Percentiles rank a stretch among this genome's conserved stretches.
Evolutionary conservation across 2,113 vertebrate genomes (phyloP).

Genomic region (Notiomystis cincta): DNA sequence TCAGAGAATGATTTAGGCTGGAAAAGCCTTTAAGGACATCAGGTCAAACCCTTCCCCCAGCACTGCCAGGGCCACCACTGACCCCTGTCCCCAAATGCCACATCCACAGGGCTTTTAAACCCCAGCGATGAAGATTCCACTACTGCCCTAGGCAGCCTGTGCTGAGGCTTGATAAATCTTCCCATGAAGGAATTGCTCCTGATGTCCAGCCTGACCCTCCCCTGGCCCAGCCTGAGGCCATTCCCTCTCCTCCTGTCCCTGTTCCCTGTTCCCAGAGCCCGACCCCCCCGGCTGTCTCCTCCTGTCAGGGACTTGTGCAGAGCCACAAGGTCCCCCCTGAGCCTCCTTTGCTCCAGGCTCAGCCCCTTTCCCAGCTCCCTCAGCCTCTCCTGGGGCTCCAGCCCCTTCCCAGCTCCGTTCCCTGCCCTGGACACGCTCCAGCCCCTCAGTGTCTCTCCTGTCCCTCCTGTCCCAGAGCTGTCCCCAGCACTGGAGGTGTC

Average conservation of each 20-base stretch:
- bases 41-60: background rate
- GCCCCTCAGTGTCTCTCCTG: background rate
- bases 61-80: background rate
- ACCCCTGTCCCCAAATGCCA: background rate
- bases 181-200: background rate
- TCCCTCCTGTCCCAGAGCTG: background rate
- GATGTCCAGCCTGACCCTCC: fast-evolving
- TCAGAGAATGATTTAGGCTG: background rate
- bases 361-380: background rate
- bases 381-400: background rate
- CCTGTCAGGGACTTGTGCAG: background rate
- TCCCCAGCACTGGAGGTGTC: background rate
- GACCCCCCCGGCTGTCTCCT: background rate
- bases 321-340: background rate
- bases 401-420: background rate
- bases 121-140: background rate
- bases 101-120: background rate
- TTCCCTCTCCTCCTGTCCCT: background rate
- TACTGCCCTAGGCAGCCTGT: background rate
- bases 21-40: background rate
- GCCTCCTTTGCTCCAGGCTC: background rate
- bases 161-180: background rate
- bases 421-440: background rate
- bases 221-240: fast-evolving
- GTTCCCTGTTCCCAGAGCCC: background rate